These are phyloP conservation scores for Holothuria leucospilota DNA, from an alignment of 53 echinoderm and acorn worm species.

Conservation along the genomic window DNA sequence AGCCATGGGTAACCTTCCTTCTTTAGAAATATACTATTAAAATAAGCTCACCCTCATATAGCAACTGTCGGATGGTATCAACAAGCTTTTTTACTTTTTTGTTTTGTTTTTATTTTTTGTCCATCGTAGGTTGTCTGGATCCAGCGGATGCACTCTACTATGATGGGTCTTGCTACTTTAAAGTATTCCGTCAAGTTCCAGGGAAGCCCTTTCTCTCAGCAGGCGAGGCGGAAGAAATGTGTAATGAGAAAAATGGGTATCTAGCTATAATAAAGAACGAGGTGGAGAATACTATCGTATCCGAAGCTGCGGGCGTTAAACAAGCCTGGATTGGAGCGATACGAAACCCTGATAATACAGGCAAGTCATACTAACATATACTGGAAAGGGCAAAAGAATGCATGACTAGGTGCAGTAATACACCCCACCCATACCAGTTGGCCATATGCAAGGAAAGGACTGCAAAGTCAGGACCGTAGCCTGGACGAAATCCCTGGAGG, in stretches of 20 bases:
- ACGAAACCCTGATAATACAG: conserved; percentile 5
- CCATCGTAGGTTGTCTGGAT: background rate
- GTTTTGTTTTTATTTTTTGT: too few species aligned
- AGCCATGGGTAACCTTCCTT: too few species aligned
- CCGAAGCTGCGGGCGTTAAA: background rate
- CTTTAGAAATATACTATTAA: too few species aligned
- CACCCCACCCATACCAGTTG: too few species aligned
- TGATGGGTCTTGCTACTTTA: conserved; percentile 38
- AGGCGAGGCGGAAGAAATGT: background rate
- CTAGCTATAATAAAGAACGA: conserved; percentile 16
- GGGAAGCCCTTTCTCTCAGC: background rate
- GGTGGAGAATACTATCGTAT: conserved; percentile 20
- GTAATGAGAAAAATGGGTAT: background rate
- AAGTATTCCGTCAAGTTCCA: conserved; percentile 26
- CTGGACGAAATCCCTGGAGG: too few species aligned
- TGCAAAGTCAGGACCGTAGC: too few species aligned
- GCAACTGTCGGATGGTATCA: too few species aligned
- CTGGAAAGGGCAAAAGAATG: too few species aligned
- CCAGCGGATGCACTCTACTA: background rate
- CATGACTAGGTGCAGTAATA: too few species aligned
- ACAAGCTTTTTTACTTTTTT: too few species aligned
- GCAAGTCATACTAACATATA: background rate
- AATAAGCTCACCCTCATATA: too few species aligned
- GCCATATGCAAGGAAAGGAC: too few species aligned
- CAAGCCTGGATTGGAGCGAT: conserved; percentile 37